phyloP scores from a whole-genome alignment of 2,888 invertebrate species.

The Mythimna pallens region DNA sequence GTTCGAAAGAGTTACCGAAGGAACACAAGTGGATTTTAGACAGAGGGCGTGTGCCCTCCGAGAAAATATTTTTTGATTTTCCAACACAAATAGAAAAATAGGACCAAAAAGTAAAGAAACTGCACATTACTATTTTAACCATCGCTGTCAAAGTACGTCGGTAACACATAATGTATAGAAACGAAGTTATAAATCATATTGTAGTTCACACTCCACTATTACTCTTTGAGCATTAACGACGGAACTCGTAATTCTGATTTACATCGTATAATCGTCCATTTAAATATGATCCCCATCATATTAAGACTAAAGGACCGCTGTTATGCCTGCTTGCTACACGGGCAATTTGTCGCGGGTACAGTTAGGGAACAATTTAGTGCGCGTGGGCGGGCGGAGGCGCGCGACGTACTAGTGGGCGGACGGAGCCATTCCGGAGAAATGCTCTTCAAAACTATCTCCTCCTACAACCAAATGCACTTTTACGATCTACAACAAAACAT shows the following conservation, averaged over 20 bases:
- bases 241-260: slow-evolving; percentile 29
- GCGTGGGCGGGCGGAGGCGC: slow-evolving; percentile 84
- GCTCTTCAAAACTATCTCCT: slow-evolving; percentile 74
- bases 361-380: slow-evolving; percentile 85
- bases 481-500: slow-evolving; percentile 80
- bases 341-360: slow-evolving; percentile 86
- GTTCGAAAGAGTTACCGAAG: too few relatives aligned
- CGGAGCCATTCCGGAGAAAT: slow-evolving; percentile 82
- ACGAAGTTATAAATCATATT: slow-evolving; percentile 10
- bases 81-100: too few relatives aligned
- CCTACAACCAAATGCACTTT: slow-evolving; percentile 80
- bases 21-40: too few relatives aligned
- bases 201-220: slow-evolving; percentile 13
- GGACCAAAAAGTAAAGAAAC: not conserved
- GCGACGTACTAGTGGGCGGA: slow-evolving; percentile 82
- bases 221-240: slow-evolving; percentile 9
- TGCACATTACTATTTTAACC: not conserved
- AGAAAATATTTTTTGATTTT: too few relatives aligned
- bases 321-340: slow-evolving; percentile 73
- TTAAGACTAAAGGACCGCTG: slow-evolving; percentile 78
- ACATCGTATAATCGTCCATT: slow-evolving; percentile 33
- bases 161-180: not conserved
- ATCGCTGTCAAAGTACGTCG: not conserved
- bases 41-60: too few relatives aligned
- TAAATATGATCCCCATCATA: slow-evolving; percentile 68